Base-by-base conservation (phyloP, 2,797 vertebrate species). In the Ctenochaetus hawaiiensis region DNA sequence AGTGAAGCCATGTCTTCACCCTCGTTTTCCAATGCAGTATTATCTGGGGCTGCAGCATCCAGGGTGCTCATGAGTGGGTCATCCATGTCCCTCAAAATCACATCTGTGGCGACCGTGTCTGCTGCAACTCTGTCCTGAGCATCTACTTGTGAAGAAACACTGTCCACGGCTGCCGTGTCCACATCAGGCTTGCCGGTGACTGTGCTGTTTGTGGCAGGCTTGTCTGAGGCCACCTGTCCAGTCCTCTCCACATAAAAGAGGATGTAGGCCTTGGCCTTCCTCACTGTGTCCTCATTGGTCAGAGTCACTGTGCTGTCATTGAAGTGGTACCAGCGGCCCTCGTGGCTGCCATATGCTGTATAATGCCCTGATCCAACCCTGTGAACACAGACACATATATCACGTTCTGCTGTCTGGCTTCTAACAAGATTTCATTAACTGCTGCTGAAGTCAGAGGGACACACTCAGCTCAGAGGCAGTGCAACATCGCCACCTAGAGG, bases 351-450 rank as follows among this genome's bases (percentile, higher is more conserved):
- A 0, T 99, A 99, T 0, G 98, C 98, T 0, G 98, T 99, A 84
- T 99, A 99, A 94, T 99, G 98, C 58, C 98, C 98, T 0, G 98
- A 99, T 80, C 98, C 98, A 2, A 99, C 97, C 14, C 98, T 99
- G 91, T 4, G 18, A 82, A 83, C 81, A 80, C 78, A 89, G 49
- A 81, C 44, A 69, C 45, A 75, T 23, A 22, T 9, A 68, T 84
- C 77, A 87, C 12, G 6, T 67, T 77, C 51, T 81, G 79, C 22
- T 72, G 76, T 70, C 81, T 70, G 43, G 75, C 22, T 70, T 59
- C 69, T 72, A 23, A 49, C 22, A 43, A 47, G 65, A 52, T 37
- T 53, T 65, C 5, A 61, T 72, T 52, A 76, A 56, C 63, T 52
- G 44, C 26, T 64, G 59, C 49, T 63, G 30, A 51, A 63, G 26